These are phyloP conservation scores for Bos javanicus DNA, from an alignment of 2,113 vertebrate species.

Conservation along the genomic window DNA sequence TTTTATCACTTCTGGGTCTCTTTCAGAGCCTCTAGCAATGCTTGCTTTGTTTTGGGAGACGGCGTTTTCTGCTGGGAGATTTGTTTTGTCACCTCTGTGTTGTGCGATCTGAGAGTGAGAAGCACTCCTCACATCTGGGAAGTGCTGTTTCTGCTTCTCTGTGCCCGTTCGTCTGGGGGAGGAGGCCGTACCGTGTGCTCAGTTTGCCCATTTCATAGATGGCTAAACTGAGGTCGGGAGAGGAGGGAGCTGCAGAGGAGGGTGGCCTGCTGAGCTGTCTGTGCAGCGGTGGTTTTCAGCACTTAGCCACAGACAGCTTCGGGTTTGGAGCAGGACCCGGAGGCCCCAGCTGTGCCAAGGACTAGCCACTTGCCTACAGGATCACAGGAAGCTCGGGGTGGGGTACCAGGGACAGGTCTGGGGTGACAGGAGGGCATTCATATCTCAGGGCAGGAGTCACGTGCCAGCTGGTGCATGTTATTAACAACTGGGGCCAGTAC, in stretches of 20 bases:
- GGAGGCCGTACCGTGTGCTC: accelerated
- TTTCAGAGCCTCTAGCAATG: background rate
- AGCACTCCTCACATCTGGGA: background rate
- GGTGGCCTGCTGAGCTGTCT: accelerated
- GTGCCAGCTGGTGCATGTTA: no score
- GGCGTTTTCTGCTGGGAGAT: background rate
- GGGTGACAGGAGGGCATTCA: background rate
- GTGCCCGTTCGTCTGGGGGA: background rate
- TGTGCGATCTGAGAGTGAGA: background rate
- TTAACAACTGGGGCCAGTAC: background rate
- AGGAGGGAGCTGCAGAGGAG: background rate
- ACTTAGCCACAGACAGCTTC: accelerated
- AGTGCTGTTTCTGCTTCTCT: background rate
- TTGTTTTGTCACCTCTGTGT: background rate
- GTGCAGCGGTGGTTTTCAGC: background rate
- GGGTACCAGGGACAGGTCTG: background rate
- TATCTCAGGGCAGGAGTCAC: background rate
- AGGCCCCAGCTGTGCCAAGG: background rate
- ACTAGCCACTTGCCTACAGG: background rate
- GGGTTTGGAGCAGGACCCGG: accelerated
- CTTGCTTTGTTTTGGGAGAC: background rate
- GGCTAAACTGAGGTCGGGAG: background rate
- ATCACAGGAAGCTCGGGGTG: background rate
- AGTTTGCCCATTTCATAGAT: accelerated
- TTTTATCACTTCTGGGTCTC: background rate